Evolutionary conservation across 2,888 invertebrate genomes (phyloP), one percentile per base, ranked within the genome.

Genomic region (Calameuta idolon): DNA sequence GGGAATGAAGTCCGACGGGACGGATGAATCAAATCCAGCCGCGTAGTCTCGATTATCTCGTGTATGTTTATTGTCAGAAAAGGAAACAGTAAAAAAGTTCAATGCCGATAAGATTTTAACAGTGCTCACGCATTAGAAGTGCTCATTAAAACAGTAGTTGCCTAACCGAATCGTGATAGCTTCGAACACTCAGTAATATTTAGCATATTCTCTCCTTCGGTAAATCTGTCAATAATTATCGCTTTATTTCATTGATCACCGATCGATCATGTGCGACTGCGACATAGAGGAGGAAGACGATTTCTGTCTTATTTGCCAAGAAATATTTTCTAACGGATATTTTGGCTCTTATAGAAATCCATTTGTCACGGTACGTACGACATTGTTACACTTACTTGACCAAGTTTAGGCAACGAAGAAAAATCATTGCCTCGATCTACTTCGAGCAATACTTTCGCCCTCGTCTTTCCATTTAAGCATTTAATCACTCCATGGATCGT

Each of bases 311-410:
- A 1, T 55, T 77, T 80, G 75, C 30, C 76, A 81, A 34, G 81
- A 80, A 75, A 77, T 79, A 35, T 75, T 76, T 69, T 68, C 77
- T 12, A 76, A 75, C 69, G 79, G 76, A 79, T 82, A 76, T 78
- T 81, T 79, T 73, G 79, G 79, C 76, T 74, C 78, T 15, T 81
- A 79, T 77, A 23, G 55, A 55, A 55, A 55, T 55, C 23, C 55
- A 55, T 23, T 55, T 23, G 5, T 1, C 23, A 55, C 5, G 55
- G 55, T 55, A 55, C 55, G 55, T 55, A 55, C 23, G 55, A 23
- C 15, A 55, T 55, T 9, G 55, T 55, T 55, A 40, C 15, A 40
- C 15, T 40, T 23, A 55, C 55, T 15, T 2, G 2, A 23, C 5
- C 55, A 23, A 5, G 23, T 40, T 5, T 40, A 9, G 40, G 5